A percentile compares a stretch with the other conserved stretches of the same genome.
These are phyloP conservation scores for Sylvicapra grimmia DNA, from an alignment of 2,113 vertebrate genomes.

Conservation along the genomic window DNA sequence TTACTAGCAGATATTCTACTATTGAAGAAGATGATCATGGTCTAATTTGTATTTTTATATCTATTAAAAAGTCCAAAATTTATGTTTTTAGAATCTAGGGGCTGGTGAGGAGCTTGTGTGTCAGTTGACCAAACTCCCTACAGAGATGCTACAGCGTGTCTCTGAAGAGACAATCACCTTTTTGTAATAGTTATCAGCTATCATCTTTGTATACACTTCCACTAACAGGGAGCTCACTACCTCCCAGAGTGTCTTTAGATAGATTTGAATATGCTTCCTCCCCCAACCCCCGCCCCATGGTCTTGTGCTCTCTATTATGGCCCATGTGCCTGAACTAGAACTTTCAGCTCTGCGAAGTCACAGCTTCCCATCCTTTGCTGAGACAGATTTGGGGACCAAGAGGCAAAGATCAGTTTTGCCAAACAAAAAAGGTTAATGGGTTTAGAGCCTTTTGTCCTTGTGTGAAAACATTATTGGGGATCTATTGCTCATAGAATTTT, in stretches of 20 bases:
- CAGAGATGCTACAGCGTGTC: background rate
- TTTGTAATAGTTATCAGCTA: background rate
- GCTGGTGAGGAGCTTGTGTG: background rate
- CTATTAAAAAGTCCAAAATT: background rate
- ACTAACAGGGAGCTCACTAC: background rate
- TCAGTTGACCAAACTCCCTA: background rate
- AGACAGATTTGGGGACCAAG: background rate
- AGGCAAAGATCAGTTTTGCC: background rate
- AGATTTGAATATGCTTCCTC: background rate
- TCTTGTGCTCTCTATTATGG: background rate
- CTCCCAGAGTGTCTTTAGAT: background rate
- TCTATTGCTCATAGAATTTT: background rate
- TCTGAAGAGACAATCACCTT: background rate
- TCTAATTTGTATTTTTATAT: background rate
- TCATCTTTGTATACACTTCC: background rate
- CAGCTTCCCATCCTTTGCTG: background rate
- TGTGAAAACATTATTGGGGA: background rate
- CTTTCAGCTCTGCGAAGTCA: background rate
- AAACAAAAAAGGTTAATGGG: background rate
- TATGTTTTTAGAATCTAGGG: background rate
- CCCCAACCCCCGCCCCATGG: accelerated
- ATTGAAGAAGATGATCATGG: background rate
- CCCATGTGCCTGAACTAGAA: background rate
- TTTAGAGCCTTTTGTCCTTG: background rate
- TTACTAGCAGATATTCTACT: background rate